Evolutionary conservation across 1,140 invertebrate species (phyloP).

Genomic region (Saxidomus purpurata): DNA sequence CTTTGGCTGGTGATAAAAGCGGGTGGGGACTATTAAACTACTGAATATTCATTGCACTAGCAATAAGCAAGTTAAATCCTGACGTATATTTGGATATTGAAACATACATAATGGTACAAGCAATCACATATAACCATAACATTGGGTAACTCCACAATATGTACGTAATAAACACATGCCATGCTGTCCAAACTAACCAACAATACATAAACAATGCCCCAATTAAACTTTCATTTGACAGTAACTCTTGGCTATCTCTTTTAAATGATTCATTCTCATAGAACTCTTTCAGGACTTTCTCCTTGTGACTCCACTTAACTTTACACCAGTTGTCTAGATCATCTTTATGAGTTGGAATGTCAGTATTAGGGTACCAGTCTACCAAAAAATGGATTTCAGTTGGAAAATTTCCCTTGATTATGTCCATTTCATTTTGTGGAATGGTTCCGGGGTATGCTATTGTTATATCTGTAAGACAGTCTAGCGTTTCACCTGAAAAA

Average conservation of each 20-base stretch:
- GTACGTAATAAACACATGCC: slow-evolving; percentile 48
- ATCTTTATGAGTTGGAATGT: slow-evolving; percentile 68
- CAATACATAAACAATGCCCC: slow-evolving; percentile 52
- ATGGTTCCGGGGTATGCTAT: slow-evolving; percentile 81
- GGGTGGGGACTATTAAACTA: too few species aligned
- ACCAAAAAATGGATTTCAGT: slow-evolving; percentile 82
- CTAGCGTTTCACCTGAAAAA: slow-evolving; percentile 77
- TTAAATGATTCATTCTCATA: slow-evolving; percentile 72
- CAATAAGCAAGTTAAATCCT: slow-evolving; percentile 55
- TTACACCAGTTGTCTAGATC: slow-evolving; percentile 78
- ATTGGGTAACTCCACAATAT: slow-evolving; percentile 45
- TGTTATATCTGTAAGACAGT: slow-evolving; percentile 81
- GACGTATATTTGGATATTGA: slow-evolving; percentile 51
- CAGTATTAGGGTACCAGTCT: slow-evolving; percentile 64
- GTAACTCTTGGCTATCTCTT: neutral
- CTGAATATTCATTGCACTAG: slow-evolving; percentile 42
- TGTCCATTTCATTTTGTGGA: slow-evolving; percentile 79
- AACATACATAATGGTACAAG: slow-evolving; percentile 53
- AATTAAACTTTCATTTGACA: slow-evolving; percentile 57
- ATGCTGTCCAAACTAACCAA: slow-evolving; percentile 47
- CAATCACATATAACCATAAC: slow-evolving; percentile 50
- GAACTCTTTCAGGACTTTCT: slow-evolving; percentile 76
- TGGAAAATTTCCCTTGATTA: slow-evolving; percentile 79
- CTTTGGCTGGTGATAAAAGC: too few species aligned
- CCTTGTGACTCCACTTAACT: slow-evolving; percentile 79